phyloP scores from a whole-genome alignment of 2,797 vertebrate genomes.

The Pampus argenteus region DNA sequence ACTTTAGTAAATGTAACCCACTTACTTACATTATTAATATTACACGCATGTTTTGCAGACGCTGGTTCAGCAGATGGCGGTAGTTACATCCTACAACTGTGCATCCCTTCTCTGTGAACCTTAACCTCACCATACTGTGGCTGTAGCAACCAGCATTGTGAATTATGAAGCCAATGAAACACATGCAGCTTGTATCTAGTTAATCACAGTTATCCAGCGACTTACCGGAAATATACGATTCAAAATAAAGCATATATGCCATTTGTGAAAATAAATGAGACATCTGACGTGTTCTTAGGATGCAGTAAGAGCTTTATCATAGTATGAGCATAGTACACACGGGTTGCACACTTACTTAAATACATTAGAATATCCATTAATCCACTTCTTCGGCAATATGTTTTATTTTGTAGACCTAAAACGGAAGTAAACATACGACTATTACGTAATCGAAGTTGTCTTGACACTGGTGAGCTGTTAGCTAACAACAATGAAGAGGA shows the following conservation, averaged over 20 bases:
- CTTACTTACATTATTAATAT: too few relatives aligned
- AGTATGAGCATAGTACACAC: accelerated
- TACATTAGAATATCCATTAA: accelerated
- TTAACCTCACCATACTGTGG: too few relatives aligned
- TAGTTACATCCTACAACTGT: too few relatives aligned
- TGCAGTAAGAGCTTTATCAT: too few relatives aligned
- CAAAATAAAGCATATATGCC: slow-evolving; percentile 11
- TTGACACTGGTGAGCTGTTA: background rate
- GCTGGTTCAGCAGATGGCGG: too few relatives aligned
- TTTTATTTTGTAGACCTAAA: background rate
- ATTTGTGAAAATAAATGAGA: background rate
- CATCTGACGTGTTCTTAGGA: too few relatives aligned
- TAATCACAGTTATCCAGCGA: background rate
- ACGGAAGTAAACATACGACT: background rate
- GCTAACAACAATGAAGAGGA: slow-evolving; percentile 59
- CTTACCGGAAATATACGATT: accelerated
- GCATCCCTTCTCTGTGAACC: too few relatives aligned
- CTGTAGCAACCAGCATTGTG: background rate
- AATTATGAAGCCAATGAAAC: background rate
- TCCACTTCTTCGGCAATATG: accelerated
- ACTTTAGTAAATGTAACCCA: too few relatives aligned
- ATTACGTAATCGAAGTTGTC: accelerated
- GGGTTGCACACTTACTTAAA: accelerated
- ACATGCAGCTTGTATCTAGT: slow-evolving; percentile 8
- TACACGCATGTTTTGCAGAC: too few relatives aligned